A percentile compares a stretch with the other conserved stretches of the same genome.
These are phyloP conservation scores for Acleris emargana DNA, from an alignment of 2,888 invertebrate genomes.

Conservation along the genomic window DNA sequence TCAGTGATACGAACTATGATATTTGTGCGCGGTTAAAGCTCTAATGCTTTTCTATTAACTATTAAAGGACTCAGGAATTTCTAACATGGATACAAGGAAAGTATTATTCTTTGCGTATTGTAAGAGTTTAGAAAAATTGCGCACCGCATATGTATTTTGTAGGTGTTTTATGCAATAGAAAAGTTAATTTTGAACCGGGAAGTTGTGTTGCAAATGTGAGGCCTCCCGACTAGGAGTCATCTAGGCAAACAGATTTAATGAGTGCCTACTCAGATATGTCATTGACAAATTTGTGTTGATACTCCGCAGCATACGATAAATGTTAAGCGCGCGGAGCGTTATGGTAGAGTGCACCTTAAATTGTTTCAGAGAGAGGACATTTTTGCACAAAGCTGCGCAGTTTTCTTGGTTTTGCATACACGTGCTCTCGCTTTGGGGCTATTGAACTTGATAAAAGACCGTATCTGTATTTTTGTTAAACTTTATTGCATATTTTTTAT, in stretches of 20 bases:
- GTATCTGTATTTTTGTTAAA: slow-evolving; percentile 69
- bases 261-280: slow-evolving; percentile 52
- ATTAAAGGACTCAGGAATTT: slow-evolving; percentile 75
- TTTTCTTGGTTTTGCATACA: slow-evolving; percentile 77
- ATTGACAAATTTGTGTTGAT: slow-evolving; percentile 78
- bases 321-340: slow-evolving; percentile 56
- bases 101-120: slow-evolving; percentile 61
- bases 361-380: slow-evolving; percentile 58
- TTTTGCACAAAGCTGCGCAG: slow-evolving; percentile 64
- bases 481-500: slow-evolving; percentile 74
- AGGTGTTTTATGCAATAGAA: slow-evolving; percentile 3
- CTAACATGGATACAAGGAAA: slow-evolving; percentile 81
- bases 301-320: slow-evolving; percentile 71
- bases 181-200: slow-evolving; percentile 45
- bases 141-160: neutral
- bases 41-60: slow-evolving; percentile 72
- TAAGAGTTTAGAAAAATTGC: neutral
- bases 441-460: slow-evolving; percentile 82
- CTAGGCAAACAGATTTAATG: slow-evolving; percentile 30
- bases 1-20: slow-evolving; percentile 78
- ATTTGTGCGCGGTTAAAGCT: slow-evolving; percentile 72
- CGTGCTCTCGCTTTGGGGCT: slow-evolving; percentile 78
- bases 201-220: slow-evolving; percentile 40
- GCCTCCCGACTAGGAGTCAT: slow-evolving; percentile 26
- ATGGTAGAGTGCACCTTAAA: slow-evolving; percentile 74